Conservation (phyloP, 2,888 invertebrate species). For the Cephus runcator region DNA sequence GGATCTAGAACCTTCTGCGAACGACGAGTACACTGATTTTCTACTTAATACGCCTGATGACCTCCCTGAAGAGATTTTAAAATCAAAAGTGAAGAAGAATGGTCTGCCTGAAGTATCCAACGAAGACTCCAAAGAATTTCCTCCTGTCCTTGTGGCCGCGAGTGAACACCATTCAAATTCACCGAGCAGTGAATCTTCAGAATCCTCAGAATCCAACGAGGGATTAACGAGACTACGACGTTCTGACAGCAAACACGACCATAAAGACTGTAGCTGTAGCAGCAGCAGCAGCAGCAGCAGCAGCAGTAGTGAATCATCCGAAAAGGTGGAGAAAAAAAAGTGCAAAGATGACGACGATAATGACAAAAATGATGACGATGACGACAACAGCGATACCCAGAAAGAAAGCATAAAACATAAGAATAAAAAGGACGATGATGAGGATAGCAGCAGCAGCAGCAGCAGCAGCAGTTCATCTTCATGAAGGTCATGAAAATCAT, state of each 20-base stretch:
- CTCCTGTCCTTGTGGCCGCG: not conserved
- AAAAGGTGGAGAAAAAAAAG: not conserved
- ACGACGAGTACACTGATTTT: not conserved
- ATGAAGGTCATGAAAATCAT: not conserved
- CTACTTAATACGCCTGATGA: not conserved
- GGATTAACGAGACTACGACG: not conserved
- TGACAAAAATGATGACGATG: slow-evolving; percentile 19
- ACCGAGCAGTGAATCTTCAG: not conserved
- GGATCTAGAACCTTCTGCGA: not conserved
- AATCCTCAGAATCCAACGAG: slow-evolving; percentile 2
- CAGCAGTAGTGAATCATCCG: not conserved
- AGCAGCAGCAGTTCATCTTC: slow-evolving; percentile 20
- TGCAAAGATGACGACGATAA: slow-evolving; percentile 12
- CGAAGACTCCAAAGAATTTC: not conserved
- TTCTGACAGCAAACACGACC: not conserved
- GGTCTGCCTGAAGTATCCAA: not conserved
- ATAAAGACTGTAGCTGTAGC: not conserved
- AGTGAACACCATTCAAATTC: not conserved
- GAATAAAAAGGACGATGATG: slow-evolving; percentile 10
- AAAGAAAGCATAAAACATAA: slow-evolving; percentile 8
- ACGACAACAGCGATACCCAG: slow-evolving; percentile 6
- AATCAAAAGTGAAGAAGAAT: not conserved
- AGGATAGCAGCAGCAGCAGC: slow-evolving; percentile 21
- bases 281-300: not conserved
- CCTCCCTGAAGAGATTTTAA: not conserved